A percentile compares a stretch with the other conserved stretches of the same genome.
These are phyloP conservation scores for Hydropsyche tenuis DNA, from an alignment of 1,140 invertebrate species.

Conservation along the genomic window DNA sequence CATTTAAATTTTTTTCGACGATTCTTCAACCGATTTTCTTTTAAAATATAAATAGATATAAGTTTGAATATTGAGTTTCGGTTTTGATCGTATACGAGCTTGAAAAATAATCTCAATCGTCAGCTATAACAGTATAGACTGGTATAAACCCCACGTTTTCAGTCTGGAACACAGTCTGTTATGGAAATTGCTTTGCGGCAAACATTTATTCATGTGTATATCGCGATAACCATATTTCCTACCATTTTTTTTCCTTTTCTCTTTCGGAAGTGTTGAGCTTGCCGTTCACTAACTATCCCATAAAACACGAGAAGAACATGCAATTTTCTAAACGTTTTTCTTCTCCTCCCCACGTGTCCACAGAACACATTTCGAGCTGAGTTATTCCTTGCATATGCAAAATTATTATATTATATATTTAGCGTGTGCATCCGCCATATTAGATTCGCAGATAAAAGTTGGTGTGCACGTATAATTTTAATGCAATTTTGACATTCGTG, in stretches of 20 bases:
- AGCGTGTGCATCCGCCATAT: no score
- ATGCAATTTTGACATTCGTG: slow-evolving; percentile 13
- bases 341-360: no score
- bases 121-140: slow-evolving; percentile 39
- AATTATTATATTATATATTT: no score
- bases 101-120: slow-evolving; percentile 32
- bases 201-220: slow-evolving; percentile 4
- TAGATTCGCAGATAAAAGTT: no score
- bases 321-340: no score
- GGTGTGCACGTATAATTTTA: no score
- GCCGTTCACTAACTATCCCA: no score
- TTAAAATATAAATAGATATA: not conserved
- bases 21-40: not conserved
- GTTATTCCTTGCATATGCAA: no score
- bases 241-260: not conserved
- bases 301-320: no score
- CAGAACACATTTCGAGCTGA: no score
- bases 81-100: no score
- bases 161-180: slow-evolving; percentile 22
- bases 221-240: not conserved
- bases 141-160: slow-evolving; percentile 30
- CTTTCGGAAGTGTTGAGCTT: not conserved
- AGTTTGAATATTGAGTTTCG: not conserved
- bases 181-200: slow-evolving; percentile 31
- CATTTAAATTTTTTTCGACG: not conserved